Conservation (phyloP, 2,888 invertebrate species). For the Agrochola lychnidis region DNA sequence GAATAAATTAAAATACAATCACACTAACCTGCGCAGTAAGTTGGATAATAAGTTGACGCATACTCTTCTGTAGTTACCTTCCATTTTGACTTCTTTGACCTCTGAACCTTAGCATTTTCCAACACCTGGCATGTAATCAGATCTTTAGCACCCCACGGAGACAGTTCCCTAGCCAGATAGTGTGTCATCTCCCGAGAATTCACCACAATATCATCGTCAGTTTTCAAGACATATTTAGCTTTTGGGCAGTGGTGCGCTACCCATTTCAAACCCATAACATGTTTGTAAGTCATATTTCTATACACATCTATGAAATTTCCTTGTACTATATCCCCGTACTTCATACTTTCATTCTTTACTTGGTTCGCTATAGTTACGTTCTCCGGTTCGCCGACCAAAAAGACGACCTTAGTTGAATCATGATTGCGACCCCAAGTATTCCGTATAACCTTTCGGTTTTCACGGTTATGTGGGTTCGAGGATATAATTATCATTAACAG, state of each 20-base stretch:
- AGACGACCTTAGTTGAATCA: slow-evolving; percentile 91
- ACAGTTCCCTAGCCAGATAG: slow-evolving; percentile 90
- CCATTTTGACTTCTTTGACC: slow-evolving; percentile 94
- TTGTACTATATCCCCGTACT: slow-evolving; percentile 93
- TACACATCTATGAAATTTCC: slow-evolving; percentile 95
- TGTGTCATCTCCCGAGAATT: slow-evolving; percentile 92
- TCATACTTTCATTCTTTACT: slow-evolving; percentile 90
- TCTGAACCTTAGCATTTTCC: slow-evolving; percentile 87
- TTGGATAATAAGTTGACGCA: slow-evolving; percentile 92
- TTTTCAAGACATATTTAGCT: slow-evolving; percentile 93
- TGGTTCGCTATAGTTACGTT: slow-evolving; percentile 72
- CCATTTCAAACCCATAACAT: slow-evolving; percentile 96
- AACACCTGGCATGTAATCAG: slow-evolving; percentile 92
- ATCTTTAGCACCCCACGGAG: slow-evolving; percentile 91
- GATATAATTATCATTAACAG: slow-evolving; percentile 92
- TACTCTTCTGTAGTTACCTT: slow-evolving; percentile 93
- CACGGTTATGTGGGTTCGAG: slow-evolving; percentile 92
- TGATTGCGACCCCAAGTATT: slow-evolving; percentile 93
- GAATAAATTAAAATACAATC: not conserved
- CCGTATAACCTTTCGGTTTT: slow-evolving; percentile 92
- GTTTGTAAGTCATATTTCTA: slow-evolving; percentile 95
- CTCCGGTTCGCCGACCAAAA: slow-evolving; percentile 91
- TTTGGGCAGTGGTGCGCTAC: slow-evolving; percentile 92
- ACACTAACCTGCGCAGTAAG: slow-evolving; percentile 93
- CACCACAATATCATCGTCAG: slow-evolving; percentile 95